Conservation (phyloP, 2,113 vertebrate species). For the Pithys albifrons region DNA sequence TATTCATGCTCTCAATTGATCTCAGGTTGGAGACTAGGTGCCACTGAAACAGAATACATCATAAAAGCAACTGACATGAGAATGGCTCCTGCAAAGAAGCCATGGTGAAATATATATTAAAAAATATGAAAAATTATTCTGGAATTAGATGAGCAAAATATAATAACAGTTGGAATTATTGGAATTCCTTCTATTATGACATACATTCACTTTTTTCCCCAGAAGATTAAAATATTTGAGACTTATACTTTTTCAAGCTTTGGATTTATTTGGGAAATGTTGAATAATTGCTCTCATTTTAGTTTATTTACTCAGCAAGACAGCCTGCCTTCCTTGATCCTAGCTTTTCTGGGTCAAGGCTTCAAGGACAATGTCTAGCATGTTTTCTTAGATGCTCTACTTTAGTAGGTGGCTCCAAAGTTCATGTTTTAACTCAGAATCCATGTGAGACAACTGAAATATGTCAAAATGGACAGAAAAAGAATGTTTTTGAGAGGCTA, state of each 20-base stretch:
- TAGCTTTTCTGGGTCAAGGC: not conserved
- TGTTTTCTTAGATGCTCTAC: not conserved
- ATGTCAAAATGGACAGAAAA: not conserved
- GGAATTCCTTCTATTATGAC: not conserved
- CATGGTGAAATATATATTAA: not conserved
- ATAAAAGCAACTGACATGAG: not conserved
- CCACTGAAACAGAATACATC: not conserved
- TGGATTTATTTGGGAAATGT: not conserved
- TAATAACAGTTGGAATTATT: not conserved
- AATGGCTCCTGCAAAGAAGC: not conserved
- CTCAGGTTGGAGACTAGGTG: not conserved
- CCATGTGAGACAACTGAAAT: not conserved
- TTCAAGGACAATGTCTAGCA: not conserved
- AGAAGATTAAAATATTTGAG: not conserved
- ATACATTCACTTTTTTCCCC: not conserved
- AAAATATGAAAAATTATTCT: not conserved
- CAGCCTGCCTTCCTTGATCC: not conserved
- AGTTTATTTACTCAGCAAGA: not conserved
- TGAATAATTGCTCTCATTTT: not conserved
- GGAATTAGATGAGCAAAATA: not conserved
- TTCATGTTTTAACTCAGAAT: not conserved
- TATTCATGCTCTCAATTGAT: not conserved
- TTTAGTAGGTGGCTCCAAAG: not conserved
- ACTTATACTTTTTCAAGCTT: not conserved
- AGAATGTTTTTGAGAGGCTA: rapidly evolving